Evolutionary conservation across 2,113 vertebrate genomes (phyloP).

Genomic region (Odocoileus virginianus): DNA sequence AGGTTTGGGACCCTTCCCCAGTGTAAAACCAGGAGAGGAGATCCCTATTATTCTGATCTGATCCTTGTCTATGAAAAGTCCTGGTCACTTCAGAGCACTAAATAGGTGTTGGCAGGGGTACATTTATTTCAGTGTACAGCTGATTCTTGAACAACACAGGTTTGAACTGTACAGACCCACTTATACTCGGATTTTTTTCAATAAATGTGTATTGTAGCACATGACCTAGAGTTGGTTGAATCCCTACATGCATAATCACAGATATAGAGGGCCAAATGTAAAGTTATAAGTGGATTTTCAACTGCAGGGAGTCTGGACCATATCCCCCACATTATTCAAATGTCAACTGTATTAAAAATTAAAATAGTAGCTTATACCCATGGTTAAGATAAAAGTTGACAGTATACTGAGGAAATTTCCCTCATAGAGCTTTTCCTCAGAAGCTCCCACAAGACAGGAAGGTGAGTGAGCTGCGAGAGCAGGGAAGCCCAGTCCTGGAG

Average conservation of each 20-base stretch:
- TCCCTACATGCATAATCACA: not conserved
- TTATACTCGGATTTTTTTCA: not conserved
- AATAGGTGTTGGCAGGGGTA: not conserved
- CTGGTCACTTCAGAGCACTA: not conserved
- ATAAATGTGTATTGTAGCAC: not conserved
- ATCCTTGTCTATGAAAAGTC: not conserved
- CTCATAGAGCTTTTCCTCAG: not conserved
- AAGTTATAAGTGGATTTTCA: not conserved
- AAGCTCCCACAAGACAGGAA: not conserved
- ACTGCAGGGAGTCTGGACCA: not conserved
- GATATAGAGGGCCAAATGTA: not conserved
- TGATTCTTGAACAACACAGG: not conserved
- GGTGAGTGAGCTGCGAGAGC: not conserved
- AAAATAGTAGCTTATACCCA: not conserved
- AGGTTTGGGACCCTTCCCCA: not conserved
- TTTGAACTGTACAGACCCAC: not conserved
- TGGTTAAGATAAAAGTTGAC: not conserved
- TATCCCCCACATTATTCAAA: not conserved
- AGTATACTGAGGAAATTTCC: not conserved
- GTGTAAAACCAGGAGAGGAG: not conserved
- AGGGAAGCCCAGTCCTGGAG: not conserved
- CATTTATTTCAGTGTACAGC: not conserved
- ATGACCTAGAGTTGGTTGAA: not conserved
- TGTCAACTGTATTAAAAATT: not conserved
- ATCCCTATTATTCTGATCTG: not conserved